Evolutionary conservation across 2,797 vertebrate species (phyloP).

Genomic region (Dendrocincla fuliginosa): DNA sequence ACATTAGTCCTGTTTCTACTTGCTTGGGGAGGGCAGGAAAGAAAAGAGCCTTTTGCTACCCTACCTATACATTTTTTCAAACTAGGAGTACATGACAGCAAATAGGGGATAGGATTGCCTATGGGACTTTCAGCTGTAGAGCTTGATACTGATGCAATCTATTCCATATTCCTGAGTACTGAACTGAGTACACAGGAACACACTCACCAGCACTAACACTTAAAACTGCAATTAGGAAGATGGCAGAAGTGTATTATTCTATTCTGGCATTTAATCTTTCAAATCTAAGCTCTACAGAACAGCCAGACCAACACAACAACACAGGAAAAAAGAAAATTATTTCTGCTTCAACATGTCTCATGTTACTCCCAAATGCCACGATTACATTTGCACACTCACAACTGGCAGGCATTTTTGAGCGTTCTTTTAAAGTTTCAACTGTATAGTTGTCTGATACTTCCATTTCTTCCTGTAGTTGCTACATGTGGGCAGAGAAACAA

Average conservation of each 20-base stretch:
- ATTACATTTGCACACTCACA: neutral
- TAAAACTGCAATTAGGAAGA: neutral
- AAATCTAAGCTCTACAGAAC: neutral
- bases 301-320: neutral
- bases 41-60: neutral
- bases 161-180: neutral
- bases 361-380: neutral
- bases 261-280: neutral
- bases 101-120: neutral
- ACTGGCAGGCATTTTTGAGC: neutral
- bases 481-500: neutral
- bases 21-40: neutral
- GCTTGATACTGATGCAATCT: neutral
- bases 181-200: neutral
- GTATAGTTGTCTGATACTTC: neutral
- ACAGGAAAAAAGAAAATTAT: neutral
- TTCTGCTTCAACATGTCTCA: neutral
- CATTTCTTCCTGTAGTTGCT: neutral
- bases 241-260: neutral
- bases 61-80: neutral
- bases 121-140: neutral
- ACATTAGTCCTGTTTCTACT: neutral
- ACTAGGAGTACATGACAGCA: neutral
- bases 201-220: neutral
- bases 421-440: neutral